phyloP scores from a whole-genome alignment of 2,888 invertebrate genomes.

The Argyresthia goedartella region DNA sequence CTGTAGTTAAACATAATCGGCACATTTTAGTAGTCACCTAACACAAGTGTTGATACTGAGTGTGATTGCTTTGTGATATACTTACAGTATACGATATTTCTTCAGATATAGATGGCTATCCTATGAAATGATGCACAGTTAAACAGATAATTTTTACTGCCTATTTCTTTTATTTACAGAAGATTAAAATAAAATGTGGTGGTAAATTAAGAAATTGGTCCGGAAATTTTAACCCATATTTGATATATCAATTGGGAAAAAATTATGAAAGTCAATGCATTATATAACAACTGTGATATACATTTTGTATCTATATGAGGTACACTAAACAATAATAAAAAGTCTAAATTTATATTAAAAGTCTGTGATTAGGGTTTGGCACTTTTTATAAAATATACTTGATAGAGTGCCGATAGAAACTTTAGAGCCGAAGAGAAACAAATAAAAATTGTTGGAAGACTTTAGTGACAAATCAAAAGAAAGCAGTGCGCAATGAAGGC shows the following conservation, averaged over 20 bases:
- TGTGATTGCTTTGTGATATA: constrained; percentile 70
- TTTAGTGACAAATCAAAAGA: neutral
- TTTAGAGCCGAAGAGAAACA: neutral
- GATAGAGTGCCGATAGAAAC: too few species aligned
- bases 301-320: too few species aligned
- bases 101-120: constrained; percentile 76
- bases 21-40: constrained; percentile 57
- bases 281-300: too few species aligned
- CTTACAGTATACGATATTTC: constrained; percentile 71
- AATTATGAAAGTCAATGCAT: neutral
- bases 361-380: too few species aligned
- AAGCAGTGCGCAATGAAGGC: neutral
- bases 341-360: too few species aligned
- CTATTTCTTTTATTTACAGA: constrained; percentile 70
- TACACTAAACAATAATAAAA: too few species aligned
- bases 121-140: constrained; percentile 82
- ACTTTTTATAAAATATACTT: too few species aligned
- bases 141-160: constrained; percentile 79
- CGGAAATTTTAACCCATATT: neutral
- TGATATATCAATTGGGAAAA: neutral
- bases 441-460: neutral
- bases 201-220: too few species aligned
- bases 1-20: constrained; percentile 35
- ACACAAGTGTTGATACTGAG: constrained; percentile 63
- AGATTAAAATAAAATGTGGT: constrained; percentile 21